Evolutionary conservation across 1,140 invertebrate species (phyloP), one percentile per base, ranked within the genome.

Genomic region (Sesamia nonagrioides): DNA sequence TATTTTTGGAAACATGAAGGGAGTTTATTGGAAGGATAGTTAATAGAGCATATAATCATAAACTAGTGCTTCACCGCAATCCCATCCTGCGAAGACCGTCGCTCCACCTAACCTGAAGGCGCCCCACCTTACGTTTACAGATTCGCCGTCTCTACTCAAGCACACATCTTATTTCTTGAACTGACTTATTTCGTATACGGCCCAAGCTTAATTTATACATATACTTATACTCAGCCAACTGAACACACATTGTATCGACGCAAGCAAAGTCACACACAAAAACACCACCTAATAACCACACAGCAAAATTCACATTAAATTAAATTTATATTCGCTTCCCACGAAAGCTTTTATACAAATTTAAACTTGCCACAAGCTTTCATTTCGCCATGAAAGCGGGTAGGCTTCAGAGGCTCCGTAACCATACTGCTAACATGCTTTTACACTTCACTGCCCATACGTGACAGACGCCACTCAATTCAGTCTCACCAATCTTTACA

Each of bases 351-450:
- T 63, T 63, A 63, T 40, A 63, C 42, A 63, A 63, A 63, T 63
- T 63, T 63, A 63, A 63, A 63, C 37, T 63, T 63, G 15, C 60
- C 60, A 63, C 35, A 63, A 8, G 7, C 27, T 63, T 63, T 35
- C 60, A 63, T 63, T 63, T 42, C 3, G 60, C 35, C 37, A 63
- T 42, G 8, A 35, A 40, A 18, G 54, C 54, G 18, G 54, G n/a
- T 33, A 68, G 37, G 33, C 48, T 37, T 37, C n/a, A 11, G 69
- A 72, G 50, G 69, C n/a, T 9, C n/a, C 69, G 33, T n/a, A 54
- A 56, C 54, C 69, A 50, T n/a, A 50, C 18, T 15, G 50, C 33
- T 72, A 72, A 72, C 69, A 72, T 50, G 69, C 69, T 72, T 72
- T 72, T 56, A 50, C 69, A 56, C 69, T 56, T 54, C 48, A 72